Evolutionary conservation across 2,113 vertebrate genomes (phyloP), one percentile per base, ranked within the genome.

Genomic region (Colinus virginianus): DNA sequence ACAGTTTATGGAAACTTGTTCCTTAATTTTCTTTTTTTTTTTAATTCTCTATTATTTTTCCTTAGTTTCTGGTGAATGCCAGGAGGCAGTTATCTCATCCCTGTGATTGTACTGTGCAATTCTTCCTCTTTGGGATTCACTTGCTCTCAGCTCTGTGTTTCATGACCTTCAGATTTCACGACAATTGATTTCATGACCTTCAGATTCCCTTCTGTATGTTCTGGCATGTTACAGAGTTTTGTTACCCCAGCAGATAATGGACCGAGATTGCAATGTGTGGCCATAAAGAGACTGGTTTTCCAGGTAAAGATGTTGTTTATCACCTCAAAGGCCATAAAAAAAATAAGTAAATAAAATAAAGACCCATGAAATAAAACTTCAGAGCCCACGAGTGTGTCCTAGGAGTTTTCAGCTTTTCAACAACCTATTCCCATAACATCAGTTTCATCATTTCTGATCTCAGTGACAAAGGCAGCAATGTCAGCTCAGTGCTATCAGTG

Each of bases 161-260:
- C 71, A 92, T 74, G 64, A 87, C 75, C 32, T 84, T 72, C 46
- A 43, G 26, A 63, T 77, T 85, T 40, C 40, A 40, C 13, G 84
- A 87, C 87, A 92, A 12, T 38, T 74, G 78, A 75, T 92, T 83
- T 90, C 71, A 92, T 77, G 64, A 87, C 75, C 28, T 84, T 72
- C 46, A 43, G 26, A 63, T 77, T 85, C 68, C 36, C 58, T 32
- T 89, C 68, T 63, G 38, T 43, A 49, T 5, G 4, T 45, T 92
- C 38, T 78, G 68, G 67, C 59, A 84, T 0, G 0, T 61, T 28
- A 14, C 34, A 36, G 76, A 69, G 84, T 38, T 76, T 90, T 69
- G 69, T 75, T 92, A 59, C 58, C 45, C 36, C 40, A 49, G 61
- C 3, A 85, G 67, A n/a, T 46, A 17, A 34, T 43, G 61, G 82